Percentiles rank a stretch among this genome's conserved stretches.
Evolutionary conservation across 2,888 invertebrate species (phyloP).

Genomic region (Diarsia rubi): DNA sequence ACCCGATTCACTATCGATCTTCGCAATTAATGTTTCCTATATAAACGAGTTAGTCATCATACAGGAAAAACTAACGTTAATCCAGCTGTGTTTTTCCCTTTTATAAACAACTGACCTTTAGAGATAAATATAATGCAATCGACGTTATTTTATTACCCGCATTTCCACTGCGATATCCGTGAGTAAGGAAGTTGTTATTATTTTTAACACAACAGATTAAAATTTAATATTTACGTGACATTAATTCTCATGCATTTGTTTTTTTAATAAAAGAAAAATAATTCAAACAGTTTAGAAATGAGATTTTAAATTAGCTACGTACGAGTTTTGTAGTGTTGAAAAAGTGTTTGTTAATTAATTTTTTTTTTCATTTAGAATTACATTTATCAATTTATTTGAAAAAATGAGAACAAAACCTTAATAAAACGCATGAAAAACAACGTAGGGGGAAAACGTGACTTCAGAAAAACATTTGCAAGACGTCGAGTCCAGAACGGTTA

Average conservation of each 20-base stretch:
- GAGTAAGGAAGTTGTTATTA: background rate
- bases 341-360: background rate
- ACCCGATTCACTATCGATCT: constrained; percentile 20
- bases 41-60: constrained; percentile 31
- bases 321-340: background rate
- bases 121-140: constrained; percentile 23
- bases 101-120: constrained; percentile 39
- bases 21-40: constrained; percentile 5
- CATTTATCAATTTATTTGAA: background rate
- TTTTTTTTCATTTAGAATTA: background rate
- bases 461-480: constrained; percentile 27
- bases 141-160: constrained; percentile 33
- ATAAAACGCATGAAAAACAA: constrained; percentile 41
- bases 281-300: background rate
- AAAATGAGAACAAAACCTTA: constrained; percentile 18
- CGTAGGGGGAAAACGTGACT: constrained; percentile 51
- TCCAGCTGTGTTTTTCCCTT: constrained; percentile 44
- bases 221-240: background rate
- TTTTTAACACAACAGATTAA: background rate
- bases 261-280: background rate
- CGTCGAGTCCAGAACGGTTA: constrained; percentile 34
- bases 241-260: background rate
- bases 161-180: constrained; percentile 37
- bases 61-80: constrained; percentile 51
- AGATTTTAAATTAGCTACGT: background rate